These are phyloP conservation scores for Centropristis striata DNA, from an alignment of 2,113 vertebrate genomes.

Conservation along the genomic window DNA sequence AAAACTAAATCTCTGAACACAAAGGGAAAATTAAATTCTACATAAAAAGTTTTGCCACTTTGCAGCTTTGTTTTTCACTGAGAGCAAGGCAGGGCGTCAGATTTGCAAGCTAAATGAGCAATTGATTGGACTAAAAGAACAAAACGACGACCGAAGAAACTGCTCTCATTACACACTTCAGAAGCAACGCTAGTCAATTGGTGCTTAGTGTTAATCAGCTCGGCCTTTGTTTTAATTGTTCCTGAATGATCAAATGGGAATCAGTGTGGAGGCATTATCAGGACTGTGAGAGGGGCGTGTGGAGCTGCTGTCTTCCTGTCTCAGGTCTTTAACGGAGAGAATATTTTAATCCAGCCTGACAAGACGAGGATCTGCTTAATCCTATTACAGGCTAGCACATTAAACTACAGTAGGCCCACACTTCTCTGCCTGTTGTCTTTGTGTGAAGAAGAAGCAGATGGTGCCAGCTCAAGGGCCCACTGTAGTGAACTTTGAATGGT, in stretches of 20 bases:
- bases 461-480: conserved; percentile 65
- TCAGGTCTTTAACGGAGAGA: conserved; percentile 74
- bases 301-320: conserved; percentile 53
- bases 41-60: not conserved
- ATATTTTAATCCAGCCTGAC: conserved; percentile 85
- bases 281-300: conserved; percentile 57
- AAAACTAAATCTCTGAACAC: conserved; percentile 7
- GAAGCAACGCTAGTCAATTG: conserved; percentile 53
- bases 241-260: conserved; percentile 71
- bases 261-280: conserved; percentile 69
- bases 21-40: conserved; percentile 10
- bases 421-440: conserved; percentile 69
- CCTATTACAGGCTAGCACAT: conserved; percentile 82
- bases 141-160: conserved; percentile 19
- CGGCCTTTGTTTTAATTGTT: conserved; percentile 64
- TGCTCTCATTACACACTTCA: conserved; percentile 50
- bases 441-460: conserved; percentile 74
- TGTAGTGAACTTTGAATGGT: conserved; percentile 68
- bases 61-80: conserved; percentile 2
- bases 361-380: conserved; percentile 83
- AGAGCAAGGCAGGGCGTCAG: not conserved
- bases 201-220: conserved; percentile 68
- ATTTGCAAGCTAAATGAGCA: conserved; percentile 44
- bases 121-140: conserved; percentile 26
- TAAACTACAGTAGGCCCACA: conserved; percentile 80